phyloP scores from a whole-genome alignment of 2,797 vertebrate species.

The Cirrhinus mrigala region DNA sequence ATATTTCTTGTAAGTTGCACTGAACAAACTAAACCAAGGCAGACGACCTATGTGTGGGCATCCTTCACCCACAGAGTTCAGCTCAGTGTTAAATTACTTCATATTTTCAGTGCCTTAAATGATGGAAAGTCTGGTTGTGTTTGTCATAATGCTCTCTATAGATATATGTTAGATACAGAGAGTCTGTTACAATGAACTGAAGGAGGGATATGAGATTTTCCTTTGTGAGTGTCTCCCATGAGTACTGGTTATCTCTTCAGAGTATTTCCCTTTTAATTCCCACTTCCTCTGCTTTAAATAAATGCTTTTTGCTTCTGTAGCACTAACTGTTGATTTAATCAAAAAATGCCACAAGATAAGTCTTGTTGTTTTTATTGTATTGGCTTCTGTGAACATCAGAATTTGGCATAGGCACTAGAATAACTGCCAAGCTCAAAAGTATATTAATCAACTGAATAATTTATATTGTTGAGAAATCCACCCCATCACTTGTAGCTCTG shows the following conservation, averaged over 20 bases:
- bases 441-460: constrained; percentile 18
- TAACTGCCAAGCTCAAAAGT: neutral
- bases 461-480: neutral
- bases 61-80: constrained; percentile 19
- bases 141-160: neutral
- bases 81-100: constrained; percentile 18
- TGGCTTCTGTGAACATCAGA: neutral
- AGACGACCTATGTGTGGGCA: constrained; percentile 11
- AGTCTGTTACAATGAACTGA: neutral
- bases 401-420: neutral
- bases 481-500: neutral
- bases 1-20: neutral
- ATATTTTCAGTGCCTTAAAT: neutral
- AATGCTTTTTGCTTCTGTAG: neutral
- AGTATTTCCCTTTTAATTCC: neutral
- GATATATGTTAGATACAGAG: neutral
- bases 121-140: neutral
- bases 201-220: neutral
- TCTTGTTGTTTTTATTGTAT: neutral
- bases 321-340: neutral
- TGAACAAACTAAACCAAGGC: constrained; percentile 7
- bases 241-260: neutral
- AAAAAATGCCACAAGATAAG: neutral
- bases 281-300: neutral
- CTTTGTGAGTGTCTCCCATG: neutral